Conservation (phyloP, 2,113 vertebrate species). For the Nerophis lumbriciformis region DNA sequence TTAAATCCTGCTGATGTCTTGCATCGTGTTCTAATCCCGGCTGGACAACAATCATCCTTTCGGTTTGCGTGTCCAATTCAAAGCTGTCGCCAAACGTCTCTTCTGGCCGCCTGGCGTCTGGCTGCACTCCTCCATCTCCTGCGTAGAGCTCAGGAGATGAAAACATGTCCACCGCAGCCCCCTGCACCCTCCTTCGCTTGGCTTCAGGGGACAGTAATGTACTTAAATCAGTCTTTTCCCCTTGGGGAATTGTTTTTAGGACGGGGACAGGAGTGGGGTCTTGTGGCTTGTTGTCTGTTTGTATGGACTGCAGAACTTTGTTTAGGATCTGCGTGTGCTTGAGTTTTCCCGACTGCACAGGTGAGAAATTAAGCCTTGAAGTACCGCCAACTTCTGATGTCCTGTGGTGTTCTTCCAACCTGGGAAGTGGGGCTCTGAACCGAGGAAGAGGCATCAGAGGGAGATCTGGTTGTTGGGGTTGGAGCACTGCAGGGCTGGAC, state of each 20-base stretch:
- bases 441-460: conserved; percentile 32
- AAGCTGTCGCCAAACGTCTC: conserved; percentile 88
- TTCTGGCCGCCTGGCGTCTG: conserved; percentile 34
- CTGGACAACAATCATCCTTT: conserved; percentile 79
- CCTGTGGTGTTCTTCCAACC: conserved; percentile 13
- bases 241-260: conserved; percentile 7
- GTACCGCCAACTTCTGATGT: conserved; percentile 5
- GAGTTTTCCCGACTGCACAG: conserved; percentile 30
- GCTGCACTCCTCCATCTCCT: conserved; percentile 14
- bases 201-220: conserved; percentile 45
- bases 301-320: conserved; percentile 70
- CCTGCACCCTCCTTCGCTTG: conserved; percentile 56
- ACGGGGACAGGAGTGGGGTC: not conserved
- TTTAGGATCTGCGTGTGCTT: conserved; percentile 53
- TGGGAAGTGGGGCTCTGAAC: conserved; percentile 48
- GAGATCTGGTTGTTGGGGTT: not conserved
- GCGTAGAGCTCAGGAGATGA: conserved; percentile 67
- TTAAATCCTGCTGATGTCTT: not conserved
- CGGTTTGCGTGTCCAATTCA: conserved; percentile 87
- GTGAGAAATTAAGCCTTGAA: conserved; percentile 15
- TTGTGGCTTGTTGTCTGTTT: conserved; percentile 38
- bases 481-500: conserved; percentile 31
- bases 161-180: conserved; percentile 40
- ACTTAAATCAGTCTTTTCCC: conserved; percentile 12
- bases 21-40: conserved; percentile 17